phyloP scores from a whole-genome alignment of 2,888 invertebrate species.

The Lochmaea crataegi region DNA sequence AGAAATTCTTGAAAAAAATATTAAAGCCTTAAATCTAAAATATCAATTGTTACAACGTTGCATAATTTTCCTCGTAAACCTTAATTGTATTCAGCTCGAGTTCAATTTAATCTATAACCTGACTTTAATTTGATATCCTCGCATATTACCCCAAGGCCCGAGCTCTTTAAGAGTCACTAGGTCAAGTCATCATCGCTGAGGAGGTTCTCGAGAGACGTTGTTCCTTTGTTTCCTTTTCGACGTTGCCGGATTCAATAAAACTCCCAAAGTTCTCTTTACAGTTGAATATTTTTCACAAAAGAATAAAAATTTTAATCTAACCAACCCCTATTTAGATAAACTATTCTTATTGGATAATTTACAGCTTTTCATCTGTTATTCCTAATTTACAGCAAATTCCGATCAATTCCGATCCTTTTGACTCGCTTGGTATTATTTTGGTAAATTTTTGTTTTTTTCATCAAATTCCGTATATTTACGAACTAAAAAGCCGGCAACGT shows the following conservation, averaged over 20 bases:
- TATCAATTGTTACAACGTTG: constrained; percentile 4
- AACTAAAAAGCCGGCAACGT: background rate
- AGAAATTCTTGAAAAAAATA: background rate
- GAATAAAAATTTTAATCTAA: no score
- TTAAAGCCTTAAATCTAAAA: background rate
- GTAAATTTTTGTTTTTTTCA: no score
- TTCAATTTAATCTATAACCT: constrained; percentile 15
- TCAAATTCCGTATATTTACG: no score
- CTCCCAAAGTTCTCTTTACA: background rate
- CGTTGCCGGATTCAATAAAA: background rate
- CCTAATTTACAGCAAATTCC: no score
- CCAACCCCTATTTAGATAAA: no score
- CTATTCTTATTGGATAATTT: no score
- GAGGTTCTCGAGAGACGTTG: constrained; percentile 16
- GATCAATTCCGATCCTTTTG: no score
- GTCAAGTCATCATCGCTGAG: constrained; percentile 35
- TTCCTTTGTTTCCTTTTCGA: constrained; percentile 52
- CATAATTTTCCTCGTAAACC: constrained; percentile 11
- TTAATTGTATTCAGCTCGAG: constrained; percentile 18
- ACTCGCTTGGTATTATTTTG: no score
- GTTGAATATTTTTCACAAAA: background rate
- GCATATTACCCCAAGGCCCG: constrained; percentile 14
- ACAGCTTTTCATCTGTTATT: no score
- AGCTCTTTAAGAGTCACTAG: constrained; percentile 38
- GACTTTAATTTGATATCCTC: constrained; percentile 18